Evolutionary conservation across 2,888 invertebrate genomes (phyloP).

Genomic region (Lycia hirtaria): DNA sequence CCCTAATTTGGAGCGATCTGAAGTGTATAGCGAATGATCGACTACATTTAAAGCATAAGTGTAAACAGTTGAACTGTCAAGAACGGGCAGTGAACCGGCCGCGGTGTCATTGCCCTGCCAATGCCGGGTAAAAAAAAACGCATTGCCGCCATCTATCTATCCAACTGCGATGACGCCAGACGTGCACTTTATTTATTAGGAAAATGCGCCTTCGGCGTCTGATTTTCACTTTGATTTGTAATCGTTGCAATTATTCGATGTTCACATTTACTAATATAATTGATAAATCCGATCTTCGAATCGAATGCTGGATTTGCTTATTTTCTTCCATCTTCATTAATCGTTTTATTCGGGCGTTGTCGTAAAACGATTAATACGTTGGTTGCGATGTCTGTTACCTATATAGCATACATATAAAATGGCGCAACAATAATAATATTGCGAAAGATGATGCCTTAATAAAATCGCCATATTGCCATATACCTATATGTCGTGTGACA

Average conservation of each 20-base stretch:
- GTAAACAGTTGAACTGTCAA: slow-evolving; percentile 85
- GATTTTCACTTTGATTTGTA: slow-evolving; percentile 20
- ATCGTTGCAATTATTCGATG: slow-evolving; percentile 16
- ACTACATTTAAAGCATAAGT: slow-evolving; percentile 68
- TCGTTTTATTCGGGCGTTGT: slow-evolving; percentile 6
- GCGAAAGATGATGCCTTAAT: slow-evolving; percentile 40
- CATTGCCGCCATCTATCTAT: slow-evolving; percentile 74
- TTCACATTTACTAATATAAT: background rate
- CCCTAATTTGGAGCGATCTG: slow-evolving; percentile 49
- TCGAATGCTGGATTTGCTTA: background rate
- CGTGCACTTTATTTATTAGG: slow-evolving; percentile 59
- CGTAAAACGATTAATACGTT: slow-evolving; percentile 5
- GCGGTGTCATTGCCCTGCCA: slow-evolving; percentile 80
- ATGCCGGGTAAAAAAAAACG: slow-evolving; percentile 81
- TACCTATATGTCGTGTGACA: slow-evolving; percentile 72
- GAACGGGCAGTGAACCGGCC: slow-evolving; percentile 83
- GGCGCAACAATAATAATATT: slow-evolving; percentile 24
- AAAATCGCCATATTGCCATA: slow-evolving; percentile 56
- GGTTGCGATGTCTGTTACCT: slow-evolving; percentile 5
- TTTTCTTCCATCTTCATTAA: background rate
- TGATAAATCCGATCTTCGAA: background rate
- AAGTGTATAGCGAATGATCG: slow-evolving; percentile 69
- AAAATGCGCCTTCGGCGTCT: slow-evolving; percentile 42
- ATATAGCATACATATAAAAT: slow-evolving; percentile 17
- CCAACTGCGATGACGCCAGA: slow-evolving; percentile 62